Evolutionary conservation across 2,113 vertebrate species (phyloP).

Genomic region (Canis aureus): DNA sequence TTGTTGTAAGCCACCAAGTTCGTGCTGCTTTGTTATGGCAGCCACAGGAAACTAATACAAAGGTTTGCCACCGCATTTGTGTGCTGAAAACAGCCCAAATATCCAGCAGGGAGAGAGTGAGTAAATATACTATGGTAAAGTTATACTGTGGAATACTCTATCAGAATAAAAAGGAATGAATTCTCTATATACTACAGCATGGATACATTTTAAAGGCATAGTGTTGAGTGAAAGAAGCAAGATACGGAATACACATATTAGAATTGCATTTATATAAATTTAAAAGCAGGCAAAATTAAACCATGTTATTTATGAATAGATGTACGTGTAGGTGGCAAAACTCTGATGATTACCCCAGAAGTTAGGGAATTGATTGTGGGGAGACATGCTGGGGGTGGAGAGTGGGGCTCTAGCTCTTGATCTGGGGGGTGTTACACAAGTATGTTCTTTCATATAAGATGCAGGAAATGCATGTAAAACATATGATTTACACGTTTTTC

Average conservation of each 20-base stretch:
- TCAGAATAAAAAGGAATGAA: background rate
- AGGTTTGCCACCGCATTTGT: background rate
- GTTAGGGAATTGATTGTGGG: background rate
- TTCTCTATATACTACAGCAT: background rate
- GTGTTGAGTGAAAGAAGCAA: background rate
- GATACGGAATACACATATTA: background rate
- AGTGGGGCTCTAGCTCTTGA: background rate
- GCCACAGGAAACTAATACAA: background rate
- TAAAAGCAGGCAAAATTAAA: background rate
- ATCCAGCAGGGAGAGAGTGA: background rate
- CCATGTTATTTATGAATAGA: background rate
- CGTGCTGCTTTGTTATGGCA: background rate
- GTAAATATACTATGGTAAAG: background rate
- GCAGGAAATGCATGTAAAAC: background rate
- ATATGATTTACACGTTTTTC: background rate
- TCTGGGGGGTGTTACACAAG: background rate
- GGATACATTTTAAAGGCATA: constrained; percentile 19
- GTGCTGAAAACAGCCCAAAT: background rate
- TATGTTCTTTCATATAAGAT: background rate
- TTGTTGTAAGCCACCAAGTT: background rate
- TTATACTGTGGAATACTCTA: background rate
- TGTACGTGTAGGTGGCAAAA: background rate
- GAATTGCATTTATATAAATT: background rate
- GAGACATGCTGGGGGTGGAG: background rate
- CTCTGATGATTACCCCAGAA: background rate